These are phyloP conservation scores for Hipparchia semele DNA, from an alignment of 2,888 invertebrate genomes.

Conservation along the genomic window DNA sequence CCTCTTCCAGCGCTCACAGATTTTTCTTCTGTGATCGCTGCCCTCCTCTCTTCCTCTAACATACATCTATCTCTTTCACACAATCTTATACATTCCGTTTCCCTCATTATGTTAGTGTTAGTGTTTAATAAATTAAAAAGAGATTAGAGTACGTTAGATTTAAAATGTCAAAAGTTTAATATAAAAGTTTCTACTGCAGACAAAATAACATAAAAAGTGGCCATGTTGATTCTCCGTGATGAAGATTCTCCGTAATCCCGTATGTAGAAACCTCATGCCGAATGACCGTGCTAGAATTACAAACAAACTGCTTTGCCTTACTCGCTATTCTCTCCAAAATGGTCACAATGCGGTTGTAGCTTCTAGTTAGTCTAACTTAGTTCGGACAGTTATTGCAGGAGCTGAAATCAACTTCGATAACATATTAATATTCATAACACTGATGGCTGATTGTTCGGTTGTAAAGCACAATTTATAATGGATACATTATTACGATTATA, in stretches of 20 bases:
- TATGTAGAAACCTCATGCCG: not conserved
- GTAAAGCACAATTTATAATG: not conserved
- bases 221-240: not conserved
- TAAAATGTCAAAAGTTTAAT: too few relatives aligned
- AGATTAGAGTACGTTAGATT: too few relatives aligned
- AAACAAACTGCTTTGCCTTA: not conserved
- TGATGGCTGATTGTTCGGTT: not conserved
- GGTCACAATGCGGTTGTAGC: constrained; percentile 14
- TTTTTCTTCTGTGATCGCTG: too few relatives aligned
- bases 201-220: not conserved
- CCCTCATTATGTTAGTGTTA: too few relatives aligned
- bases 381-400: constrained; percentile 6
- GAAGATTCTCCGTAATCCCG: not conserved
- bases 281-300: not conserved
- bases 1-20: too few relatives aligned
- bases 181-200: too few relatives aligned
- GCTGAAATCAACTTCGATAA: constrained; percentile 15
- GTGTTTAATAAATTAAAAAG: too few relatives aligned
- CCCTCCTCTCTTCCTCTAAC: too few relatives aligned
- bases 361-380: constrained; percentile 13
- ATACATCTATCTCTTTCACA: too few relatives aligned
- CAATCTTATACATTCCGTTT: too few relatives aligned
- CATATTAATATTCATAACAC: constrained; percentile 14
- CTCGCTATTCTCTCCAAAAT: not conserved
- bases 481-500: too few relatives aligned